These are phyloP conservation scores for Bedellia somnulentella DNA, from an alignment of 2,888 invertebrate genomes.

Conservation along the genomic window DNA sequence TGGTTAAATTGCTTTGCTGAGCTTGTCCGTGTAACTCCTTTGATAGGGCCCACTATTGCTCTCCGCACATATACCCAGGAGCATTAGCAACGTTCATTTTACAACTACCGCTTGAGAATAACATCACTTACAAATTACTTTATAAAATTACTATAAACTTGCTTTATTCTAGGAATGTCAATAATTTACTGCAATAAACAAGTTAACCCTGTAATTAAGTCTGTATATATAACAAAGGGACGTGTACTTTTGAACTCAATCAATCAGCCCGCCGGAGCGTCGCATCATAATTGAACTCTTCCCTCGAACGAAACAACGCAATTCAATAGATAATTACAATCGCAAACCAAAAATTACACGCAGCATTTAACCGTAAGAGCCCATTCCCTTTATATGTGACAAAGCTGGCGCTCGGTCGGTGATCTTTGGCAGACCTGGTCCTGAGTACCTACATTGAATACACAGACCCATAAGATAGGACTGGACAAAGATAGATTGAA, in stretches of 20 bases:
- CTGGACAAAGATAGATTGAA: too few relatives aligned
- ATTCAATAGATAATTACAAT: conserved; percentile 56
- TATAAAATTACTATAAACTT: too few relatives aligned
- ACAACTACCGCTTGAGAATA: too few relatives aligned
- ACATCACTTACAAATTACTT: too few relatives aligned
- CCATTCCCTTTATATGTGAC: conserved; percentile 48
- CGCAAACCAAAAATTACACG: conserved; percentile 58
- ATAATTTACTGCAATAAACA: too few relatives aligned
- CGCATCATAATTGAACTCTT: conserved; percentile 53
- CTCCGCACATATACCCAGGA: too few relatives aligned
- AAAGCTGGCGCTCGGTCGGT: conserved; percentile 46
- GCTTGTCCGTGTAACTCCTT: too few relatives aligned
- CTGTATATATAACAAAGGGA: conserved; percentile 35
- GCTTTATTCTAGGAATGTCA: too few relatives aligned
- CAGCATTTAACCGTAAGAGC: conserved; percentile 49
- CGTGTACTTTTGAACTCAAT: conserved; percentile 40
- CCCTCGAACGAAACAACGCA: conserved; percentile 34
- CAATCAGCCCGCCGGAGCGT: conserved; percentile 45
- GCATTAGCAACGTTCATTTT: too few relatives aligned
- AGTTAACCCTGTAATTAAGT: conserved; percentile 10
- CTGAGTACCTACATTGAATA: too few relatives aligned
- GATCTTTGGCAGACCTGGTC: conserved; percentile 50
- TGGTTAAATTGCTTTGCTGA: conserved; percentile 53
- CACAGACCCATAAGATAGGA: too few relatives aligned
- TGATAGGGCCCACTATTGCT: too few relatives aligned